phyloP scores from a whole-genome alignment of 1,140 invertebrate species.

The Carposina sasakii region DNA sequence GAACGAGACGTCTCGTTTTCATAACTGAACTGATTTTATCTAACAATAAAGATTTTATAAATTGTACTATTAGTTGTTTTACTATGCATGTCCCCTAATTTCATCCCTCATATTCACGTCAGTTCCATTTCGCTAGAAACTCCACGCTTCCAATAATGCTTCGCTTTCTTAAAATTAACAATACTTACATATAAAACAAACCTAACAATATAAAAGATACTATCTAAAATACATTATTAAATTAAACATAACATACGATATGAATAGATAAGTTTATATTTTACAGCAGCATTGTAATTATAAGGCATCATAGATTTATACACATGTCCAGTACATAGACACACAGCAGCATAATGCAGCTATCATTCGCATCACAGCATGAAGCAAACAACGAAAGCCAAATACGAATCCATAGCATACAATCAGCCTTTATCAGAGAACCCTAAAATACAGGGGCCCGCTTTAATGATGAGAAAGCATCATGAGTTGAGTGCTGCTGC shows the following conservation, averaged over 20 bases:
- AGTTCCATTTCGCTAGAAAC: too few relatives aligned
- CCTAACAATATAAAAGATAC: too few relatives aligned
- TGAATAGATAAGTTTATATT: too few relatives aligned
- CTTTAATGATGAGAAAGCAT: conserved; percentile 37
- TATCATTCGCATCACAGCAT: conserved; percentile 49
- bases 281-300: too few relatives aligned
- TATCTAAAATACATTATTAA: conserved; percentile 19
- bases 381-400: conserved; percentile 32
- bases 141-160: conserved; percentile 59
- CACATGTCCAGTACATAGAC: too few relatives aligned
- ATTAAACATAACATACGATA: conserved; percentile 17
- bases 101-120: too few relatives aligned
- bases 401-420: conserved; percentile 24
- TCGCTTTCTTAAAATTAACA: conserved; percentile 42
- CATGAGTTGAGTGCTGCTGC: conserved; percentile 37
- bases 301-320: too few relatives aligned
- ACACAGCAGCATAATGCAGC: too few relatives aligned
- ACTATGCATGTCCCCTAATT: conserved; percentile 47
- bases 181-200: conserved; percentile 12
- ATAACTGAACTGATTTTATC: conserved; percentile 66
- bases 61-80: conserved; percentile 58
- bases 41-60: conserved; percentile 68
- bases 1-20: conserved; percentile 53
- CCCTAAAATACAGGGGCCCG: conserved; percentile 38
- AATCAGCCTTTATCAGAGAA: conserved; percentile 39